Base-by-base conservation (phyloP, 2,888 invertebrate genomes). In the Anthophora plumipes region DNA sequence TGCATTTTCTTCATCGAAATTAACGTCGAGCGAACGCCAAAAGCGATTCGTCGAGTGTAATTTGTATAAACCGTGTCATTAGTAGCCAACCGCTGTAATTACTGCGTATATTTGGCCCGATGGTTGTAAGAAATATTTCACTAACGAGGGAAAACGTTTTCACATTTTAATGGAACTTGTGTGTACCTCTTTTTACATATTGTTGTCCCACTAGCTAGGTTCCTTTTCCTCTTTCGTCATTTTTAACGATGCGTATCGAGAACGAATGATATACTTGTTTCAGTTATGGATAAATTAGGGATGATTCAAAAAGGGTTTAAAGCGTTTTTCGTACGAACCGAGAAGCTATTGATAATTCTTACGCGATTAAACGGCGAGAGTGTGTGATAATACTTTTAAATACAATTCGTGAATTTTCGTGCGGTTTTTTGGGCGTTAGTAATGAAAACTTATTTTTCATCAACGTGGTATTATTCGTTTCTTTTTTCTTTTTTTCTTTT, bases 111-210 rank as follows among this genome's bases (percentile, higher is more conserved):
- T 64, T 60, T 63, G 37, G 22, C 60, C 8, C 11, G 22, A n/a
- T 39, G 41, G 55, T 46, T 41, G 67, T 77, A 77, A 77, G 78
- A 77, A 78, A 77, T 59, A 59, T 78, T 69, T 69, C 69, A 39
- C 78, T 78, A 78, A 78, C 55, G 78, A 78, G 70, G 70, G 64
- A 43, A 66, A 70, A 59, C 70, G 70, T 66, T 64, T 59, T n/a
- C 69, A 22, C n/a, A 31, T 64, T 71, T 78, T 64, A 67, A 69
- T 52, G 57, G 14, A 39, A 25, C 50, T 46, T 50, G 39, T 22
- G 22, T 41, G 37, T 39, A 43, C n/a, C 52, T 31, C n/a, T n/a
- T n/a, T n/a, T 74, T 52, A 52, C 39, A 22, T 37, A 64, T 71
- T 69, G 69, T 59, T 31, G 31, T 31, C 4, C 2, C 31, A 3